Conservation (phyloP, 1,140 invertebrate species). For the Plodia interpunctella region DNA sequence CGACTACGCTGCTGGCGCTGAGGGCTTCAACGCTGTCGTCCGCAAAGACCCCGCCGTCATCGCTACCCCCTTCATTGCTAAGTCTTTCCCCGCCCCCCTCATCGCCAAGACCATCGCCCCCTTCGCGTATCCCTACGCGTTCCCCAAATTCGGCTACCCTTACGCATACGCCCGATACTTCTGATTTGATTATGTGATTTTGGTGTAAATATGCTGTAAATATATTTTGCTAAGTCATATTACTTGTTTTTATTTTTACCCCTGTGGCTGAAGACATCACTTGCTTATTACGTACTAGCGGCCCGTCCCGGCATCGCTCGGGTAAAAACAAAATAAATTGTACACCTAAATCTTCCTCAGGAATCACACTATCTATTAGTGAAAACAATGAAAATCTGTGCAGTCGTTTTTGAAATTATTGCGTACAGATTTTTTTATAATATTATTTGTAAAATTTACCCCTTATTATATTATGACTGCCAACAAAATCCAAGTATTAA, state of each 20-base stretch:
- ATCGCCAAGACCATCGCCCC: not conserved
- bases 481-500: too few relatives aligned
- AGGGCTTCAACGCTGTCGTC: constrained; percentile 71
- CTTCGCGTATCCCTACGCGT: constrained; percentile 16
- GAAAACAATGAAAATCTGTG: too few relatives aligned
- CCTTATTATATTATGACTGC: too few relatives aligned
- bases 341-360: too few relatives aligned
- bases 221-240: not conserved
- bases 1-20: constrained; percentile 64
- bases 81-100: not conserved
- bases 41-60: constrained; percentile 50
- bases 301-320: too few relatives aligned
- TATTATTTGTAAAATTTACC: too few relatives aligned
- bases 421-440: too few relatives aligned
- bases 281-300: too few relatives aligned
- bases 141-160: constrained; percentile 10
- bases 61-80: constrained; percentile 29
- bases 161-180: constrained; percentile 14
- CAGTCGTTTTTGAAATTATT: too few relatives aligned
- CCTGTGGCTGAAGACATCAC: too few relatives aligned
- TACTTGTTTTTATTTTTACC: not conserved
- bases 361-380: too few relatives aligned
- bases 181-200: not conserved
- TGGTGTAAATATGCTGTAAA: constrained; percentile 4
- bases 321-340: too few relatives aligned